A percentile compares a stretch with the other conserved stretches of the same genome.
These are phyloP conservation scores for Caenorhabditis doughertyi DNA, from an alignment of 2,888 invertebrate genomes.

Conservation along the genomic window DNA sequence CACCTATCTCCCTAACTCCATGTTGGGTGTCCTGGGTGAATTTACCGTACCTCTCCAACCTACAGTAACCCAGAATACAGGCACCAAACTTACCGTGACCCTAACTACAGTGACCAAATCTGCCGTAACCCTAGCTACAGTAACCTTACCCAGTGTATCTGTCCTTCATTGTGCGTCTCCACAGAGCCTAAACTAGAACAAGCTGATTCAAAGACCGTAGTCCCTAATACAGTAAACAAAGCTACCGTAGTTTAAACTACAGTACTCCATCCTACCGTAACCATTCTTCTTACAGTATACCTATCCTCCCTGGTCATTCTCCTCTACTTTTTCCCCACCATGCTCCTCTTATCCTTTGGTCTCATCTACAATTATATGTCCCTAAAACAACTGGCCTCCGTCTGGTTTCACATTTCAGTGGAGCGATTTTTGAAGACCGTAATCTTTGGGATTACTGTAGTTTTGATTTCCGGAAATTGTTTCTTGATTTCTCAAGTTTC, in stretches of 20 bases:
- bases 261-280: conserved; percentile 23
- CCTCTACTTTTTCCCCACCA: conserved; percentile 57
- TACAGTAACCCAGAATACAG: no score
- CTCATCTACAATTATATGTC: conserved; percentile 59
- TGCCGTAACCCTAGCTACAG: no score
- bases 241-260: no score
- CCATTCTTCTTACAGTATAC: conserved; percentile 41
- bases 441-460: conserved; percentile 25
- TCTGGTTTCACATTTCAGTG: conserved; percentile 35
- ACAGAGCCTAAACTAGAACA: no score
- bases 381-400: conserved; percentile 34
- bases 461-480: conserved; percentile 32
- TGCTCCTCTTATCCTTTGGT: conserved; percentile 53
- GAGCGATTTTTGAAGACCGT: conserved; percentile 41
- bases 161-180: no score
- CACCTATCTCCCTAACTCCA: no score
- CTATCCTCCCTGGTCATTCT: conserved; percentile 33
- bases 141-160: no score
- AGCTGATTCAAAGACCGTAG: neutral
- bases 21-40: no score
- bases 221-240: no score
- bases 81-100: no score
- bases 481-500: conserved; percentile 19
- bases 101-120: no score
- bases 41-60: no score